phyloP scores from a whole-genome alignment of 1,140 invertebrate species.

The Mizuhopecten yessoensis region DNA sequence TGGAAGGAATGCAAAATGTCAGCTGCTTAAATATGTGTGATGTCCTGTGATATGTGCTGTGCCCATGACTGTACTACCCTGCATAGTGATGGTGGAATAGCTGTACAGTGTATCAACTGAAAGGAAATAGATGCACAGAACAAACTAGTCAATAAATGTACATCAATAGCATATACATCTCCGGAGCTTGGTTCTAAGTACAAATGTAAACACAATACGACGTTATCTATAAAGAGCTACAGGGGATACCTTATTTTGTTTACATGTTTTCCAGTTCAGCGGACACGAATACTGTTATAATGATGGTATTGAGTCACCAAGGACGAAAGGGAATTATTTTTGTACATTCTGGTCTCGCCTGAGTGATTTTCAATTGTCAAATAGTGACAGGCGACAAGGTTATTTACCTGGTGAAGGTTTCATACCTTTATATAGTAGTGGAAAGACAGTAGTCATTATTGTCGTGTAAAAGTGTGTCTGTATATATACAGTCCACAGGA shows the following conservation, averaged over 20 bases:
- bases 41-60: neutral
- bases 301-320: neutral
- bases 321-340: neutral
- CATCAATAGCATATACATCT: neutral
- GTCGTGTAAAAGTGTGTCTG: neutral
- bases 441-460: neutral
- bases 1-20: neutral
- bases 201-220: too few relatives aligned
- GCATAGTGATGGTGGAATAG: neutral
- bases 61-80: too few relatives aligned
- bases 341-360: neutral
- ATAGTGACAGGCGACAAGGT: slow-evolving; percentile 3
- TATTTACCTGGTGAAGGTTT: slow-evolving; percentile 16
- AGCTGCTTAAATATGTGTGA: neutral
- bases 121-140: neutral
- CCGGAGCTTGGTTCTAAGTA: too few relatives aligned
- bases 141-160: neutral
- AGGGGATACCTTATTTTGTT: neutral
- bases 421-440: neutral
- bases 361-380: slow-evolving; percentile 29
- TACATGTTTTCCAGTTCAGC: neutral
- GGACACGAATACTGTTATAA: slow-evolving; percentile 2
- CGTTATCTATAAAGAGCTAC: neutral
- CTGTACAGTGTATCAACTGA: neutral
- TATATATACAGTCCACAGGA: neutral